A percentile compares a stretch with the other conserved stretches of the same genome.
Evolutionary conservation across 2,113 vertebrate genomes (phyloP).

Genomic region (Clarias macrocephalus): DNA sequence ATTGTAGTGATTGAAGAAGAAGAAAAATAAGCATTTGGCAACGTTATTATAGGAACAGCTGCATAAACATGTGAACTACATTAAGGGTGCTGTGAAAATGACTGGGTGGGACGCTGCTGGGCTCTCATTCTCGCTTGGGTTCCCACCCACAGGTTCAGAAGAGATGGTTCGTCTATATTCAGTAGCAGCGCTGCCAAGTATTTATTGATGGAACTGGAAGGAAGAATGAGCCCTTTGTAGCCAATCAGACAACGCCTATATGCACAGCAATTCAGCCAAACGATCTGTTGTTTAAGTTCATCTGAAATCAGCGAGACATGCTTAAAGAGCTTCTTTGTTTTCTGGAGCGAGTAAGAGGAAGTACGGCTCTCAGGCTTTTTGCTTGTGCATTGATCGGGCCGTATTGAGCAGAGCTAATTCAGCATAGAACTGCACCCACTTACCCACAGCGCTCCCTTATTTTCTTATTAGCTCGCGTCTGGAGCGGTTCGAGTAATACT

Average conservation of each 20-base stretch:
- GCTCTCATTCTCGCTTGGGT: not conserved
- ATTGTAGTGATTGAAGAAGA: conserved; percentile 40
- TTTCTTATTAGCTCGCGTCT: not conserved
- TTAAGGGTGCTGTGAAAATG: conserved; percentile 45
- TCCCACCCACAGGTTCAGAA: not conserved
- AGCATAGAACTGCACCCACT: not conserved
- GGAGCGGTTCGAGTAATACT: conserved; percentile 24
- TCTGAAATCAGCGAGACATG: conserved; percentile 10
- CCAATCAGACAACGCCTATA: not conserved
- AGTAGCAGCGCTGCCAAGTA: conserved; percentile 5
- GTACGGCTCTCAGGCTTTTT: not conserved
- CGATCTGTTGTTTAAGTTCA: not conserved
- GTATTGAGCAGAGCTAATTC: not conserved
- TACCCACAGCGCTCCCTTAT: not conserved
- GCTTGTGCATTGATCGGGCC: not conserved
- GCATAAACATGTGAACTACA: conserved; percentile 57
- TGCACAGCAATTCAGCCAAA: not conserved
- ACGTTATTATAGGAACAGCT: conserved; percentile 58
- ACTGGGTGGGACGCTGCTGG: not conserved
- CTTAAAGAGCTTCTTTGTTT: conserved; percentile 6
- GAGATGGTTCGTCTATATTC: not conserved
- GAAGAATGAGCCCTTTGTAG: not conserved
- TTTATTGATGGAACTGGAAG: not conserved
- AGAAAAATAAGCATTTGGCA: conserved; percentile 25
- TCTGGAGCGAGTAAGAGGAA: not conserved